Conservation (phyloP, 2,888 invertebrate genomes). For the Drosophila neotestacea region DNA sequence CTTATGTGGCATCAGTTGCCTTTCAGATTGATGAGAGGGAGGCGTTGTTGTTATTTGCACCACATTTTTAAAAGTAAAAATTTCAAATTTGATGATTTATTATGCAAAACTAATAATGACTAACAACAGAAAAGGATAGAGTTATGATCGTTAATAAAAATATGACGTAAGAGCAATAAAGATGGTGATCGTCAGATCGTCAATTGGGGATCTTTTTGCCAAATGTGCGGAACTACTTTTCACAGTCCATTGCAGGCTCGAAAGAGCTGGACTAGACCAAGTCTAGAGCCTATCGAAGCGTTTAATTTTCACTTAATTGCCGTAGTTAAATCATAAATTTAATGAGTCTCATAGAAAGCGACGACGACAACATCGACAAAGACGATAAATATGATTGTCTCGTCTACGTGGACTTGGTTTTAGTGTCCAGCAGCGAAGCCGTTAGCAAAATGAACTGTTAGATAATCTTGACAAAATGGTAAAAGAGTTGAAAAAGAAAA, state of each 20-base stretch:
- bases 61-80: conserved; percentile 16
- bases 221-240: conserved; percentile 50
- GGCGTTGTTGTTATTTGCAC: conserved; percentile 16
- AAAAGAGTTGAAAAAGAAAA: conserved; percentile 9
- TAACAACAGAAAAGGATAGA: neutral
- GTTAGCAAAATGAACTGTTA: conserved; percentile 75
- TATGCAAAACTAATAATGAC: conserved; percentile 41
- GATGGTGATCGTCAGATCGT: conserved; percentile 11
- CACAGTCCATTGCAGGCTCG: conserved; percentile 52
- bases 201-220: conserved; percentile 28
- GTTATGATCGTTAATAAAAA: conserved; percentile 27
- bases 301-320: conserved; percentile 77
- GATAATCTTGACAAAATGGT: conserved; percentile 62
- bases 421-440: conserved; percentile 63
- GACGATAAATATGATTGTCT: conserved; percentile 20
- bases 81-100: conserved; percentile 41
- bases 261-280: conserved; percentile 1
- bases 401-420: conserved; percentile 27
- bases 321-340: conserved; percentile 74
- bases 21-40: neutral
- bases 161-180: conserved; percentile 41
- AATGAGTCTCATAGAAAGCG: conserved; percentile 69
- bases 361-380: conserved; percentile 16
- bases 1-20: conserved; percentile 10
- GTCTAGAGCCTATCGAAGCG: conserved; percentile 61